These are phyloP conservation scores for Caenorhabditis virilis DNA, from an alignment of 2,888 invertebrate genomes.

Conservation along the genomic window DNA sequence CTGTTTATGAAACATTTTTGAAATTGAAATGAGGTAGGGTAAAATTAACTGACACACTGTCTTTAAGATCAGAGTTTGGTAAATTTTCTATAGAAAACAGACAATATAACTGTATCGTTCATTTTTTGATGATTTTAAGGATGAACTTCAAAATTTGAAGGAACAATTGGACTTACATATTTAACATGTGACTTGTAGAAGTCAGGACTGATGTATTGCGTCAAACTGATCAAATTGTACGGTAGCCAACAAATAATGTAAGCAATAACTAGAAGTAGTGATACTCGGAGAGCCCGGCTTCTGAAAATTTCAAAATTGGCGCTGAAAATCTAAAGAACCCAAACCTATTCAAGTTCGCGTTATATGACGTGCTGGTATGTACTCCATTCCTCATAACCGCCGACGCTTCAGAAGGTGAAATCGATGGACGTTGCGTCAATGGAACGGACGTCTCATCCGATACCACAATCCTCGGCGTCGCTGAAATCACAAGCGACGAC, in stretches of 20 bases:
- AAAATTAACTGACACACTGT: too few species aligned
- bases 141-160: not conserved
- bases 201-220: conserved; percentile 58
- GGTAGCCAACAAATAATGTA: conserved; percentile 68
- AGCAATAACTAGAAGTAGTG: conserved; percentile 62
- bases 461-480: conserved; percentile 47
- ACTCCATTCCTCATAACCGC: conserved; percentile 45
- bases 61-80: too few species aligned
- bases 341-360: conserved; percentile 49
- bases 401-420: conserved; percentile 45
- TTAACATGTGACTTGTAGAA: conserved; percentile 43
- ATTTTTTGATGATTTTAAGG: too few species aligned
- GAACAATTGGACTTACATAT: conserved; percentile 17
- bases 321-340: not conserved
- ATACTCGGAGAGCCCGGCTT: conserved; percentile 63
- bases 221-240: conserved; percentile 61
- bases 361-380: conserved; percentile 55
- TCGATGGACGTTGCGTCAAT: conserved; percentile 40
- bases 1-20: too few species aligned
- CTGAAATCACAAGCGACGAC: conserved; percentile 4
- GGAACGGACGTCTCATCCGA: conserved; percentile 49
- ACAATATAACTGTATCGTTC: too few species aligned
- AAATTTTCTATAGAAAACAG: too few species aligned
- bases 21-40: too few species aligned
- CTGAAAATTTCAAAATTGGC: conserved; percentile 32